A percentile compares a stretch with the other conserved stretches of the same genome.
These are phyloP conservation scores for Thripadectes ignobilis DNA, from an alignment of 2,797 vertebrate species.

Conservation along the genomic window DNA sequence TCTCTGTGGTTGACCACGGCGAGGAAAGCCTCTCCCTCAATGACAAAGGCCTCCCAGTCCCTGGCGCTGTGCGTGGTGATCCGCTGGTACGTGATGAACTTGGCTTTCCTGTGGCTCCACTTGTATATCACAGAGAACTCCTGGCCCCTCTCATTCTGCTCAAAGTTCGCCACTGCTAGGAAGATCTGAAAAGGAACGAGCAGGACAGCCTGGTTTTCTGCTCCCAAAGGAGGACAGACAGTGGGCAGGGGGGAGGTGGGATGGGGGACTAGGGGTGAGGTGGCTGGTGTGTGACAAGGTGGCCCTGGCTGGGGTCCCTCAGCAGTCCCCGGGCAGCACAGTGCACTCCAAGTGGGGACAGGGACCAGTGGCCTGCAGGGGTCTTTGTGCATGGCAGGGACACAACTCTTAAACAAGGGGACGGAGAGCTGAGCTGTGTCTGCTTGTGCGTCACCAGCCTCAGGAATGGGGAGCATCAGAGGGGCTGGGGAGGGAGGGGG, in stretches of 20 bases:
- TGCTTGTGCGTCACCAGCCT: rapidly evolving
- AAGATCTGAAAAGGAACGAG: constrained; percentile 79
- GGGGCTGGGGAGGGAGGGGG: rapidly evolving
- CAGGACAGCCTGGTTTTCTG: neutral
- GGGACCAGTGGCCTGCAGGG: neutral
- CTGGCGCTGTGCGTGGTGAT: constrained; percentile 90
- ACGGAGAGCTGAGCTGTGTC: neutral
- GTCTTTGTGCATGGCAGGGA: neutral
- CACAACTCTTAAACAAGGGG: rapidly evolving
- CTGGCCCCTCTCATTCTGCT: constrained; percentile 71
- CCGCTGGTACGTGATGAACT: constrained; percentile 86
- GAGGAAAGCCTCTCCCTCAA: constrained; percentile 88
- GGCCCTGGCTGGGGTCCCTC: neutral
- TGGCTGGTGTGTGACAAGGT: neutral
- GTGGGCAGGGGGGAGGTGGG: neutral
- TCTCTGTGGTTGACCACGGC: constrained; percentile 95
- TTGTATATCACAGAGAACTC: constrained; percentile 94
- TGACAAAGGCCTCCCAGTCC: constrained; percentile 95
- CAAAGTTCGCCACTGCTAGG: constrained; percentile 93
- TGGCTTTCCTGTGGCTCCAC: constrained; percentile 87
- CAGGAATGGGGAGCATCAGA: rapidly evolving
- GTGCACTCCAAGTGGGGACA: neutral
- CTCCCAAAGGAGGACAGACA: rapidly evolving
- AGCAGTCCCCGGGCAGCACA: neutral
- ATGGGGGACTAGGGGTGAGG: neutral